A percentile compares a stretch with the other conserved stretches of the same genome.
phyloP scores from a whole-genome alignment of 1,140 invertebrate genomes.

The Pseudomyrmex gracilis region DNA sequence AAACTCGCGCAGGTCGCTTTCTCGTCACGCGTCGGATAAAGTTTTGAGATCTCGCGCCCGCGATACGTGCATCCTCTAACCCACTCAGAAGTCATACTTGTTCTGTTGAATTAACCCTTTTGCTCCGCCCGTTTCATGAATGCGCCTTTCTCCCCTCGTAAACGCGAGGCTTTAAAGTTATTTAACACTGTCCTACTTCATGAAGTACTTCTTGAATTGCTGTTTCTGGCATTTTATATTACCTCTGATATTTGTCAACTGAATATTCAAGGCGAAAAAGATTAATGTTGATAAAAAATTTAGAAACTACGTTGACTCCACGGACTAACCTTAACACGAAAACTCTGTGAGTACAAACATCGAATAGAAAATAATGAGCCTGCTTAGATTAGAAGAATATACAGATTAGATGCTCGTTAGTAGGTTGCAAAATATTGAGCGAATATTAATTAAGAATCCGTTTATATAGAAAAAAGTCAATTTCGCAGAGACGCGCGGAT shows the following conservation, averaged over 20 bases:
- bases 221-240: background rate
- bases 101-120: conserved; percentile 37
- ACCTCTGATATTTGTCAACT: background rate
- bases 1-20: conserved; percentile 22
- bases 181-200: background rate
- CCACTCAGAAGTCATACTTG: background rate
- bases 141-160: background rate
- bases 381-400: background rate
- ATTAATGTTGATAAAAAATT: background rate
- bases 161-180: conserved; percentile 18
- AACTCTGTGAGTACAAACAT: background rate
- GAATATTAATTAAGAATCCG: too few relatives aligned
- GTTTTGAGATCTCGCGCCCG: conserved; percentile 53
- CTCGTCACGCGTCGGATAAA: conserved; percentile 55
- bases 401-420: background rate
- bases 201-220: background rate
- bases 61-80: conserved; percentile 11
- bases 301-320: background rate
- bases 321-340: too few relatives aligned
- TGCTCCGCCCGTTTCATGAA: too few relatives aligned
- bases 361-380: background rate
- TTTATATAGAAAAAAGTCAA: background rate
- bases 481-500: background rate
- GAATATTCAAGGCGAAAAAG: background rate
- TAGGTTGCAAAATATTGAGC: too few relatives aligned